phyloP scores from a whole-genome alignment of 2,797 vertebrate genomes.

The Hipposideros larvatus region DNA sequence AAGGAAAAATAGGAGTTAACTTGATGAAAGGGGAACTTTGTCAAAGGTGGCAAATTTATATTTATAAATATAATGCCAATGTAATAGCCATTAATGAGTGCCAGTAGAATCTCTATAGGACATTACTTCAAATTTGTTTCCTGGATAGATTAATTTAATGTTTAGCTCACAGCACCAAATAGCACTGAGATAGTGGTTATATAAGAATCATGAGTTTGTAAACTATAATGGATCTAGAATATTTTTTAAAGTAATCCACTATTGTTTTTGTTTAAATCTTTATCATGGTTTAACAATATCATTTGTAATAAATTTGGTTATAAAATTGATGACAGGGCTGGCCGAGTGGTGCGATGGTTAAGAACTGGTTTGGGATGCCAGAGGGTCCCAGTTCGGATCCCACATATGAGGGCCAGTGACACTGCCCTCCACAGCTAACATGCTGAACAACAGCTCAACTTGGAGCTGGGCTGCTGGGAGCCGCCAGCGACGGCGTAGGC shows the following conservation, averaged over 20 bases:
- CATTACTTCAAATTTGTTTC: neutral
- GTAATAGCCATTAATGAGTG: neutral
- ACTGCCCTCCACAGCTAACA: too few relatives aligned
- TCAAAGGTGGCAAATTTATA: neutral
- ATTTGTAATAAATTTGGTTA: neutral
- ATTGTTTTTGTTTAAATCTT: neutral
- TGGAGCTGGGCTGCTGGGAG: too few relatives aligned
- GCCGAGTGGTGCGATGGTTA: too few relatives aligned
- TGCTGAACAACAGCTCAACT: too few relatives aligned
- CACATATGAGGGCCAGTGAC: too few relatives aligned
- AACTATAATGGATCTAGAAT: neutral
- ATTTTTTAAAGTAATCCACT: slow-evolving; percentile 25
- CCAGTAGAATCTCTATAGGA: neutral
- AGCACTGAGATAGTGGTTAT: neutral
- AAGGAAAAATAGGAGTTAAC: neutral
- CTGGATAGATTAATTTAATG: neutral
- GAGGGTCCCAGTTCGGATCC: too few relatives aligned
- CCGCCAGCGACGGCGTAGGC: too few relatives aligned
- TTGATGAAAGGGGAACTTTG: neutral
- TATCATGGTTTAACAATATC: neutral
- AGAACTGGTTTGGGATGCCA: too few relatives aligned
- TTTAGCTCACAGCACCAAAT: neutral
- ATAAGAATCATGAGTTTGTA: neutral
- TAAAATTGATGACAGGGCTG: neutral
- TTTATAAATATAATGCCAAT: slow-evolving; percentile 4